Evolutionary conservation across 2,113 vertebrate species (phyloP).

Genomic region (Periophthalmodon schlosseri): DNA sequence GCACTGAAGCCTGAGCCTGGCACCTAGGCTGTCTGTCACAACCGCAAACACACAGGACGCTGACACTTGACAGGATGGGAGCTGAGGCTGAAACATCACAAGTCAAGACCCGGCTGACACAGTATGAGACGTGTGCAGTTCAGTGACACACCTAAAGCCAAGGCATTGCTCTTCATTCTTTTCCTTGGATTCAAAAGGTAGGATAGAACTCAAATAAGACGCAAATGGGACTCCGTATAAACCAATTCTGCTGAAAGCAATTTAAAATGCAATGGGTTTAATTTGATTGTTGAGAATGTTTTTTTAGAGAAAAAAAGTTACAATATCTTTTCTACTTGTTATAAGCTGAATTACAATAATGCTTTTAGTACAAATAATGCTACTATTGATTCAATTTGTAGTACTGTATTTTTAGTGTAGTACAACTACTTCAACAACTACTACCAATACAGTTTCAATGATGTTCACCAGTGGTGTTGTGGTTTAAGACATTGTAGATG

Average conservation of each 20-base stretch:
- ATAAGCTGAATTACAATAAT: no score
- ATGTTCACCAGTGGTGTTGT: no score
- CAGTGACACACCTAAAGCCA: slow-evolving; percentile 59
- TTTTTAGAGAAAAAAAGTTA: no score
- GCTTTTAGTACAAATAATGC: no score
- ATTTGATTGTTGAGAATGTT: neutral
- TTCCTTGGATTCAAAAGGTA: slow-evolving; percentile 39
- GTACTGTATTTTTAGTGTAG: no score
- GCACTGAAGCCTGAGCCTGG: slow-evolving; percentile 77
- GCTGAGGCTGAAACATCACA: slow-evolving; percentile 66
- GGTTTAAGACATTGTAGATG: no score
- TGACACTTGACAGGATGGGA: slow-evolving; percentile 75
- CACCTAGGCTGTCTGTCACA: slow-evolving; percentile 78
- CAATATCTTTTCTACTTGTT: neutral
- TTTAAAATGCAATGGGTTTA: neutral
- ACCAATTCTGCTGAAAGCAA: slow-evolving; percentile 60
- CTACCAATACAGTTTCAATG: no score
- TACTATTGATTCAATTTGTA: no score
- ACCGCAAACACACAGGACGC: slow-evolving; percentile 72
- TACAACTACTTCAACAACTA: no score
- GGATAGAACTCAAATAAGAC: slow-evolving; percentile 59
- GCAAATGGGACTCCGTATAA: slow-evolving; percentile 53
- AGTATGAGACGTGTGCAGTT: slow-evolving; percentile 66
- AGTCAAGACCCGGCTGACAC: slow-evolving; percentile 70
- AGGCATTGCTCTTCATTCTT: slow-evolving; percentile 44